phyloP scores from a whole-genome alignment of 2,888 invertebrate genomes.

The Cataglyphis albicans region DNA sequence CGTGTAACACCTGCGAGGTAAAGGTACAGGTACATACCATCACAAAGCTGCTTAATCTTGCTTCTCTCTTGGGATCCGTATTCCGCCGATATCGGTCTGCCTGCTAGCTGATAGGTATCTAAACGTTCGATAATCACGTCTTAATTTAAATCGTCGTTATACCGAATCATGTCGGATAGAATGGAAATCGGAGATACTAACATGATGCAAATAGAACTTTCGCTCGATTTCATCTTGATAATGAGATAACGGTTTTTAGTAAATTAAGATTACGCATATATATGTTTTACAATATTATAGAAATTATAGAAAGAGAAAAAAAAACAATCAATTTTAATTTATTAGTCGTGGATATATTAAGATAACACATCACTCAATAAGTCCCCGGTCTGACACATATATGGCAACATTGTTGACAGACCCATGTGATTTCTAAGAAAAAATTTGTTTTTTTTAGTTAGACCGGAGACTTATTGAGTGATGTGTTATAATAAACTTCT shows the following conservation, averaged over 20 bases:
- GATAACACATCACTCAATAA: neutral
- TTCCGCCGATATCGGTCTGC: neutral
- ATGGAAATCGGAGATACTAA: neutral
- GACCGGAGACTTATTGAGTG: no score
- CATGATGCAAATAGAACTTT: neutral
- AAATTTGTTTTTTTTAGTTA: no score
- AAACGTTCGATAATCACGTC: constrained; percentile 28
- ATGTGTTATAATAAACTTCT: neutral
- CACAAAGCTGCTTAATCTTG: constrained; percentile 9
- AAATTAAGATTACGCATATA: neutral
- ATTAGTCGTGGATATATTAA: neutral
- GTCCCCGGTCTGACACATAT: no score
- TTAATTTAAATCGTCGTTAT: constrained; percentile 32
- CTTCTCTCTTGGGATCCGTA: neutral
- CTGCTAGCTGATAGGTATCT: constrained; percentile 20
- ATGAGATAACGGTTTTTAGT: neutral
- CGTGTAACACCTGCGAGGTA: neutral
- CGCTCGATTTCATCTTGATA: neutral
- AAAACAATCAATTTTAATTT: neutral
- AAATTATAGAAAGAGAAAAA: neutral
- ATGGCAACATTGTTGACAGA: no score
- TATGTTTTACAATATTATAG: neutral
- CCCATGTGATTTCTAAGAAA: no score
- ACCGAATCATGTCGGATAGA: neutral
- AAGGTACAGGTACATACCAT: neutral